Conservation (phyloP, 1,140 invertebrate genomes). For the Formica selysi region DNA sequence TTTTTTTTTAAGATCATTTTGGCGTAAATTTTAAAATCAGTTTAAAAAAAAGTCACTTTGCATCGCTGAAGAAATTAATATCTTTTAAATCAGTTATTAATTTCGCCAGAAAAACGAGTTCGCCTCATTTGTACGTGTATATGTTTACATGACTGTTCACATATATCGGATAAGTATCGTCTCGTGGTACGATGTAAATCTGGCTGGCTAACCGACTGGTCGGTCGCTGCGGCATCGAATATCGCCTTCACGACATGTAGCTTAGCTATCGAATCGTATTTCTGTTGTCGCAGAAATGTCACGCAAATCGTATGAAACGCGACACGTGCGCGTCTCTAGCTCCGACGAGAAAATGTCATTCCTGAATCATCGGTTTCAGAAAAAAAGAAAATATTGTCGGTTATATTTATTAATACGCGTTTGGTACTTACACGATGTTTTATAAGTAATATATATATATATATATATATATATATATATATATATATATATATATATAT, state of each 20-base stretch:
- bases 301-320: conserved; percentile 49
- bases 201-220: conserved; percentile 34
- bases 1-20: background rate
- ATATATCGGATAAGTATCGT: conserved; percentile 9
- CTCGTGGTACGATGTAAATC: conserved; percentile 16
- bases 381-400: background rate
- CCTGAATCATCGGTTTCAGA: conserved; percentile 57
- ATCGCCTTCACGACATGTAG: conserved; percentile 26
- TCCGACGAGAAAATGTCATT: conserved; percentile 62
- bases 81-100: background rate
- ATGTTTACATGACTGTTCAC: conserved; percentile 11
- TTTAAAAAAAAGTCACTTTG: background rate
- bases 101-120: background rate
- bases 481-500: conserved; percentile 1
- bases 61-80: background rate
- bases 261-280: conserved; percentile 60
- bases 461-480: too few relatives aligned
- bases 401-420: conserved; percentile 40
- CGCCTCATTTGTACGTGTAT: background rate
- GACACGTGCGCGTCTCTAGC: conserved; percentile 30
- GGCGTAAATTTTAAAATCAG: background rate
- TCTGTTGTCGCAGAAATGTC: conserved; percentile 70
- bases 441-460: background rate
- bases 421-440: background rate
- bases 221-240: conserved; percentile 38